Base-by-base conservation (phyloP, 2,113 vertebrate species). In the Petrocephalus microphthalmus region DNA sequence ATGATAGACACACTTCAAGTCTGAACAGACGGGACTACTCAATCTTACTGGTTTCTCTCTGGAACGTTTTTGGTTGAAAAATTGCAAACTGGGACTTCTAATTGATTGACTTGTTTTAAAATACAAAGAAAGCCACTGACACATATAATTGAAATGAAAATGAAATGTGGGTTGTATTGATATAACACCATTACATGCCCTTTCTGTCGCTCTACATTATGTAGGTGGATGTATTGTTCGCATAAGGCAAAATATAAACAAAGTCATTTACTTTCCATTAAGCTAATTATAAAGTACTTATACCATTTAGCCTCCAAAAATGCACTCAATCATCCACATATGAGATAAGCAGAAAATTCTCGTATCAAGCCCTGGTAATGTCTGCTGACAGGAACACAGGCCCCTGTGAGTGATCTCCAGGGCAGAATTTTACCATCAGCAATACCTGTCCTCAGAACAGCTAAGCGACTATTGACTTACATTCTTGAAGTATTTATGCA, bases 211-310 rank as follows among this genome's bases (percentile, higher is more conserved):
- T 42, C 5, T 78, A 78, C 37, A 78, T 78, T 78, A 78, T 84
- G 82, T 49, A 51, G 82, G 82, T 84, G 22, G 45, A 25, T 84
- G 49, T 49, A n/a, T 51, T 52, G 20, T 78, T 42, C 71, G 17
- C 29, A 2, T 5, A 13, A 42, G 37, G 33, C 10, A 78, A 22
- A 15, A 51, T 84, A 25, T 25, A 49, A 52, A 84, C 45, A 25
- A 84, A 78, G 29, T 78, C 37, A 78, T 78, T 78, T 78, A 78
- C 71, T 78, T 78, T 78, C 71, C 71, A 78, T 78, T 78, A 78
- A 78, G 33, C 71, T 78, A 78, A 78, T 78, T 78, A 78, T 42
- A 78, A 78, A 78, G 5, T 78, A 51, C 82, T 49, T 51, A 78
- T 37, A 49, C 45, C 42, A 51, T 51, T 83, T 51, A 84, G 10